Conservation (phyloP, 2,888 invertebrate genomes). For the Pammene aurita region DNA sequence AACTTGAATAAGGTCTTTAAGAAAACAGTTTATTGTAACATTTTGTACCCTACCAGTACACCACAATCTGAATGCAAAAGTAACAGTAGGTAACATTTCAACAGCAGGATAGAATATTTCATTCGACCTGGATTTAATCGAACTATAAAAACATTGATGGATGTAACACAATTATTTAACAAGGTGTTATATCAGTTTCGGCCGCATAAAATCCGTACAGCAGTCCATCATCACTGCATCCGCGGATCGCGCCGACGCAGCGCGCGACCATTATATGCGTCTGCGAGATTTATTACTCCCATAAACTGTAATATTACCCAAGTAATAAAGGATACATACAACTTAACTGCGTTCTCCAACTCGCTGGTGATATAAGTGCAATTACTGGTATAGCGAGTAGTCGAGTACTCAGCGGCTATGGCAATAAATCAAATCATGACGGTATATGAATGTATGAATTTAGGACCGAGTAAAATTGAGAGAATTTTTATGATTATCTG, state of each 20-base stretch:
- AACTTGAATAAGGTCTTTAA: no score
- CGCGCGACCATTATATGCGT: slow-evolving; percentile 55
- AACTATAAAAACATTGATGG: slow-evolving; percentile 3
- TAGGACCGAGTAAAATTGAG: neutral
- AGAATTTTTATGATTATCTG: neutral
- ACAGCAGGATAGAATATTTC: neutral
- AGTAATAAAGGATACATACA: slow-evolving; percentile 71
- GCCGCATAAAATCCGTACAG: slow-evolving; percentile 15
- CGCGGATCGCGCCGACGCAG: slow-evolving; percentile 33
- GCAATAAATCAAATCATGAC: slow-evolving; percentile 25
- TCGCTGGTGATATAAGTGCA: slow-evolving; percentile 43
- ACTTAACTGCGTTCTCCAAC: slow-evolving; percentile 45
- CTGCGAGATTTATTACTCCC: slow-evolving; percentile 70
- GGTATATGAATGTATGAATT: neutral
- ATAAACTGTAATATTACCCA: slow-evolving; percentile 74
- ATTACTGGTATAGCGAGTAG: slow-evolving; percentile 31
- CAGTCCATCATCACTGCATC: slow-evolving; percentile 29
- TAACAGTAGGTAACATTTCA: no score
- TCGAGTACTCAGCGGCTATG: slow-evolving; percentile 16
- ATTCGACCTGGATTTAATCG: neutral
- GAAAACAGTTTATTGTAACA: no score
- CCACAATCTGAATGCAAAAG: no score
- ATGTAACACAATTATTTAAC: slow-evolving; percentile 22
- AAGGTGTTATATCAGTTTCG: slow-evolving; percentile 25
- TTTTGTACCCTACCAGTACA: no score